Evolutionary conservation across 2,113 vertebrate species (phyloP).

Genomic region (Mustelus asterias): DNA sequence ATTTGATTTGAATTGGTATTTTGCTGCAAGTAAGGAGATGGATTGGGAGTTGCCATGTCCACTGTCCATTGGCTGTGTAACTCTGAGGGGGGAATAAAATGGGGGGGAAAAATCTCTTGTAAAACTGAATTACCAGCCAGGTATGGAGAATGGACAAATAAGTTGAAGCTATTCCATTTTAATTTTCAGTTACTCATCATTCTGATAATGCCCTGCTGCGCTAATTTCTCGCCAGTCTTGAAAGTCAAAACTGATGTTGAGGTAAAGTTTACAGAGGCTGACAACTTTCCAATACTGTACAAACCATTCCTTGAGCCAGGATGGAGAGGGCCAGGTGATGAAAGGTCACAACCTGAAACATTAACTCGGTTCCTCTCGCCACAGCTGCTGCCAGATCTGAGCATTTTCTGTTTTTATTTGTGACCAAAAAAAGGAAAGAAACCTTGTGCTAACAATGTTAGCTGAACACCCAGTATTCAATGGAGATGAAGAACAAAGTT

Average conservation of each 20-base stretch:
- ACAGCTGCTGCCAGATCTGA: too few species aligned
- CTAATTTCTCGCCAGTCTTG: neutral
- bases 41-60: too few species aligned
- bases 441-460: neutral
- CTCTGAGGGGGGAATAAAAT: too few species aligned
- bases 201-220: neutral
- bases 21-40: too few species aligned
- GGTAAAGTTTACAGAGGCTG: neutral
- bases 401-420: neutral
- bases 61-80: too few species aligned
- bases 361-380: too few species aligned
- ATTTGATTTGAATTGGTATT: too few species aligned
- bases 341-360: too few species aligned
- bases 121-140: too few species aligned
- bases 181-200: neutral
- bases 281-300: neutral
- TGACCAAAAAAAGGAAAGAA: neutral
- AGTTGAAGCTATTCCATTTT: neutral
- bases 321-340: neutral
- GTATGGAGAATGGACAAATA: too few species aligned
- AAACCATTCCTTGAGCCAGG: neutral
- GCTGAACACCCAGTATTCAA: neutral
- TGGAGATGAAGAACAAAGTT: too few species aligned
- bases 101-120: too few species aligned
- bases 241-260: neutral